A percentile compares a stretch with the other conserved stretches of the same genome.
These are phyloP conservation scores for Dolichomitus sp. DNA, from an alignment of 2,888 invertebrate species.

Conservation along the genomic window DNA sequence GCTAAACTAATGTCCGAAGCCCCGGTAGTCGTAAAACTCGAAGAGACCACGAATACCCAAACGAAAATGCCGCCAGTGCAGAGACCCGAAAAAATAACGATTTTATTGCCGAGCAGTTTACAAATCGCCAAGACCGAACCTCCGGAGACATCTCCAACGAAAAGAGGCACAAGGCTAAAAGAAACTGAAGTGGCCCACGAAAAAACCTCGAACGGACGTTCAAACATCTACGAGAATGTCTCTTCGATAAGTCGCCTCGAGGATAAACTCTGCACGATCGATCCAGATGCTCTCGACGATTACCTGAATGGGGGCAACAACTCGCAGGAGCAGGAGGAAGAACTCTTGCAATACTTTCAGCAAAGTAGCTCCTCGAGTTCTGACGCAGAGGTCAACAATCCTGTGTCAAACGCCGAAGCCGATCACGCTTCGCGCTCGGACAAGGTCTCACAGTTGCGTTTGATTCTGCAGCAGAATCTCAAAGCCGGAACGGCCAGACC, in stretches of 20 bases:
- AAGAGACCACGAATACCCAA: constrained; percentile 61
- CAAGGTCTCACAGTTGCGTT: constrained; percentile 92
- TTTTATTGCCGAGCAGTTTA: constrained; percentile 77
- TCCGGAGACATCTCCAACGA: constrained; percentile 16
- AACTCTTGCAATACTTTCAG: constrained; percentile 94
- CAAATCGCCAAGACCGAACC: constrained; percentile 75
- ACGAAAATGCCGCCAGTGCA: not conserved
- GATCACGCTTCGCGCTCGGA: constrained; percentile 87
- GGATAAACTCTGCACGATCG: constrained; percentile 90
- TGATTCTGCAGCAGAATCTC: constrained; percentile 90
- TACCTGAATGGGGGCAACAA: constrained; percentile 92
- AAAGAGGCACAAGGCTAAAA: constrained; percentile 63
- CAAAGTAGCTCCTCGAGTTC: constrained; percentile 87
- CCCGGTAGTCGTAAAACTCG: constrained; percentile 58
- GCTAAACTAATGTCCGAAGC: constrained; percentile 76
- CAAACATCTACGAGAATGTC: constrained; percentile 50
- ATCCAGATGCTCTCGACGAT: constrained; percentile 93
- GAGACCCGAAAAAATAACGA: constrained; percentile 74
- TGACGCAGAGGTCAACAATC: constrained; percentile 76
- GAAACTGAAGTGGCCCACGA: constrained; percentile 74
- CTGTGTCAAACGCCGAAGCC: constrained; percentile 67
- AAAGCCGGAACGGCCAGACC: constrained; percentile 85
- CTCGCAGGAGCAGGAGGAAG: constrained; percentile 94
- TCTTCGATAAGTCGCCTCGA: constrained; percentile 62
- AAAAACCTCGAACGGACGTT: constrained; percentile 60